These are phyloP conservation scores for Triops cancriformis DNA, from an alignment of 1,140 invertebrate genomes.

Conservation along the genomic window DNA sequence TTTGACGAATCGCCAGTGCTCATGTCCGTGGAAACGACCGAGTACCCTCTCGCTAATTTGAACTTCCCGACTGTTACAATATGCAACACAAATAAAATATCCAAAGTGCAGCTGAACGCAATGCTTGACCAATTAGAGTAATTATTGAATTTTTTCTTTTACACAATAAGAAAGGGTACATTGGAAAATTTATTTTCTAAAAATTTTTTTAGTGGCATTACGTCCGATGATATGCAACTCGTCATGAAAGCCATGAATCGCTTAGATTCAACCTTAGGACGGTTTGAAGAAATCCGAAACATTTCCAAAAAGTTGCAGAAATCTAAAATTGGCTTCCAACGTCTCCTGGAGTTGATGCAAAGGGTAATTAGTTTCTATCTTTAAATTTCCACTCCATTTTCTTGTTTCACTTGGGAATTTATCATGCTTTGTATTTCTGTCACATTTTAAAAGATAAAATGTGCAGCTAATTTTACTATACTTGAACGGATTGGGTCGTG, in stretches of 20 bases:
- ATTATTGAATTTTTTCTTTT: neutral
- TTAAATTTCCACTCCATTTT: too few species aligned
- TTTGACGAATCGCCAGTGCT: slow-evolving; percentile 24
- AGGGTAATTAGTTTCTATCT: neutral
- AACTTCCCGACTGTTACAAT: slow-evolving; percentile 31
- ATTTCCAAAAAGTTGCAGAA: neutral
- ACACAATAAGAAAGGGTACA: neutral
- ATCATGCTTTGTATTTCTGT: too few species aligned
- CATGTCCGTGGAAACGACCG: slow-evolving; percentile 22
- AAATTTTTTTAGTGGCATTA: neutral
- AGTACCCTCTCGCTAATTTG: slow-evolving; percentile 22
- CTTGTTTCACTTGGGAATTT: too few species aligned
- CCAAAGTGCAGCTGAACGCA: slow-evolving; percentile 19
- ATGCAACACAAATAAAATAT: slow-evolving; percentile 26
- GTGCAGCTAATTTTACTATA: too few species aligned
- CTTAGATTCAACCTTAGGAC: neutral
- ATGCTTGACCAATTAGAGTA: slow-evolving; percentile 21
- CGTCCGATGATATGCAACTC: neutral
- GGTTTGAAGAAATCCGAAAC: neutral
- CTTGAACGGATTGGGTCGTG: too few species aligned
- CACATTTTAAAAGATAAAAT: too few species aligned
- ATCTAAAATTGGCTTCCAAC: neutral
- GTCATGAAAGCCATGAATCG: neutral
- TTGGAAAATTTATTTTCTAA: too few species aligned
- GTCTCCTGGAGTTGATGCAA: neutral